Percentiles rank a stretch among this genome's conserved stretches.
Conservation (phyloP, 1,140 invertebrate genomes). For the Brachionus calyciflorus region DNA sequence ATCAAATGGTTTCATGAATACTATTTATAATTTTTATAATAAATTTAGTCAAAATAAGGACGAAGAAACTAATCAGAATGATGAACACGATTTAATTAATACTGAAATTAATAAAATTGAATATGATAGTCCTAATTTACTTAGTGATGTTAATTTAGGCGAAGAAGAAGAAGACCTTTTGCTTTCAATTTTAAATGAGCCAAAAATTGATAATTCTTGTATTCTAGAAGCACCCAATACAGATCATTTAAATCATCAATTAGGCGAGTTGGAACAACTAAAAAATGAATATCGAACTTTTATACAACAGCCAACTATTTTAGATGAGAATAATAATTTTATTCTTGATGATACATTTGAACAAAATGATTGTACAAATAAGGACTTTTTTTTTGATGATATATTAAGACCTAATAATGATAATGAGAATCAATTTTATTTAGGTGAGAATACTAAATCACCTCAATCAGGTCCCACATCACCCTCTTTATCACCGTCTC, state of each 20-base stretch:
- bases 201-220: background rate
- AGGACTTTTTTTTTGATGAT: conserved; percentile 38
- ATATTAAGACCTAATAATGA: background rate
- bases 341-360: background rate
- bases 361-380: background rate
- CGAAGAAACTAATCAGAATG: background rate
- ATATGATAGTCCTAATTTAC: background rate
- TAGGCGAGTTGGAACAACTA: conserved; percentile 16
- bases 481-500: conserved; percentile 10
- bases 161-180: background rate
- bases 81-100: background rate
- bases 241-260: background rate
- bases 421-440: conserved; percentile 5
- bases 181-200: background rate
- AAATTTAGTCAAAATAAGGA: background rate
- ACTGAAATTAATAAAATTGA: background rate
- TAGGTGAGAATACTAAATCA: background rate
- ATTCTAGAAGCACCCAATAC: too few species aligned
- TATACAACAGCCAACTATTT: background rate
- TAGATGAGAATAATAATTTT: conserved; percentile 27
- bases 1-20: conserved; percentile 8
- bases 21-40: conserved; percentile 16
- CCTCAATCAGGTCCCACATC: background rate
- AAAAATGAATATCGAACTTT: background rate
- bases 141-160: conserved; percentile 4